Percentiles rank a stretch among this genome's conserved stretches.
These are phyloP conservation scores for Hylaeus anthracinus DNA, from an alignment of 1,140 invertebrate genomes.

Conservation along the genomic window DNA sequence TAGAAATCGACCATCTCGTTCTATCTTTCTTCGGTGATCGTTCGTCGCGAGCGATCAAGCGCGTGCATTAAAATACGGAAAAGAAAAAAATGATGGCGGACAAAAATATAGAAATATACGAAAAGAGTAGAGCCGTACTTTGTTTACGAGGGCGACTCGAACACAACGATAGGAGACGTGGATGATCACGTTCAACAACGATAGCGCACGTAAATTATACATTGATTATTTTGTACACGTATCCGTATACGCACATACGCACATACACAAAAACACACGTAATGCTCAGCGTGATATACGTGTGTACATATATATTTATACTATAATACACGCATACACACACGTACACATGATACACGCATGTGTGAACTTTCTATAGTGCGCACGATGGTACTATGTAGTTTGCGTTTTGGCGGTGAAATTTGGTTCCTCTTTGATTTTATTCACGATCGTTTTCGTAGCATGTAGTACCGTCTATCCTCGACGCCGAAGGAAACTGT, in stretches of 20 bases:
- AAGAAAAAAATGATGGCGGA: slow-evolving; percentile 4
- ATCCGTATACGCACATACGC: slow-evolving; percentile 47
- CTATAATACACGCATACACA: slow-evolving; percentile 16
- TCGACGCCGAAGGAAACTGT: neutral
- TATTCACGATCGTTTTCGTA: slow-evolving; percentile 27
- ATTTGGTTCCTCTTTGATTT: slow-evolving; percentile 46
- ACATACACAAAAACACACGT: slow-evolving; percentile 49
- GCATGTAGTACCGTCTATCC: neutral
- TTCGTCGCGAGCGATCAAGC: neutral
- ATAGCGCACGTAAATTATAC: slow-evolving; percentile 57
- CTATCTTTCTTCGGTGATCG: neutral
- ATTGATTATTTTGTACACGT: slow-evolving; percentile 50
- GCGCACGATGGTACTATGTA: slow-evolving; percentile 14
- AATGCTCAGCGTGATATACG: slow-evolving; percentile 55
- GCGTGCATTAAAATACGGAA: slow-evolving; percentile 7
- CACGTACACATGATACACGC: slow-evolving; percentile 31
- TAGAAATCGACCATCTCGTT: slow-evolving; percentile 3
- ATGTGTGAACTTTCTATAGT: slow-evolving; percentile 35
- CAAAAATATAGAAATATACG: slow-evolving; percentile 30
- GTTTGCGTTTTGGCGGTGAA: slow-evolving; percentile 21
- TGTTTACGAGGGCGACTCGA: slow-evolving; percentile 27
- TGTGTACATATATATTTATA: slow-evolving; percentile 29
- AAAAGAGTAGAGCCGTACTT: slow-evolving; percentile 19
- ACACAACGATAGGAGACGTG: slow-evolving; percentile 38
- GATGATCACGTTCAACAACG: slow-evolving; percentile 33